Evolutionary conservation across 2,113 vertebrate genomes (phyloP), one percentile per base, ranked within the genome.

Genomic region (Cyprinodon tularosa): DNA sequence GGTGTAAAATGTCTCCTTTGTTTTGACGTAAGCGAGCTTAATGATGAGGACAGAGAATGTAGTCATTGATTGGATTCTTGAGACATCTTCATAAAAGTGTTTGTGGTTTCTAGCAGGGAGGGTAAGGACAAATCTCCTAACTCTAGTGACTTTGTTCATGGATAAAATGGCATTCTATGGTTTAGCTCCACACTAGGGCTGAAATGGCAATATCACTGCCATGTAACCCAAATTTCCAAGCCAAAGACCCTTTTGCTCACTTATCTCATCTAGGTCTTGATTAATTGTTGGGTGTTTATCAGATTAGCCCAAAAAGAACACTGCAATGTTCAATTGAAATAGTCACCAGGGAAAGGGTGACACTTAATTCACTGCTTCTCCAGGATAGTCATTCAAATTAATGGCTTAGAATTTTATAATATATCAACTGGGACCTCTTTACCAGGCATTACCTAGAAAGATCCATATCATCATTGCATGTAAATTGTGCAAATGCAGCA

Each of bases 221-320:
- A 47, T 68, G 50, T 79, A 68, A 66, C 68, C 79, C n/a, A 59
- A 71, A 71, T 72, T 80, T 61, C 60, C 42, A 42, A 66, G 75
- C 39, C 78, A 47, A 66, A 80, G 60, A 85, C 79, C 76, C 62
- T 38, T 62, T 38, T 77, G 36, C 76, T 84, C 68, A 39, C 83
- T 85, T 87, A 79, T 91, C 88, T 74, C 86, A 61, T 89, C 92
- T 94, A 93, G 94, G 91, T 94, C 89, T 94, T 81, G 86, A 77
- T 86, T 95, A 90, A 95, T 96, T 97, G 98, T 98, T 97, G 96
- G 94, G 92, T 96, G 94, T 97, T 98, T 98, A 98, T 98, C 96
- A 96, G 96, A 96, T 96, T 95, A 29, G 93, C 94, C 93, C 88
- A 93, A 91, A 91, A 95, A 95, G 93, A 84, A 79, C 71, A 80